phyloP scores from a whole-genome alignment of 2,888 invertebrate species.

The Lydus trimaculatus region DNA sequence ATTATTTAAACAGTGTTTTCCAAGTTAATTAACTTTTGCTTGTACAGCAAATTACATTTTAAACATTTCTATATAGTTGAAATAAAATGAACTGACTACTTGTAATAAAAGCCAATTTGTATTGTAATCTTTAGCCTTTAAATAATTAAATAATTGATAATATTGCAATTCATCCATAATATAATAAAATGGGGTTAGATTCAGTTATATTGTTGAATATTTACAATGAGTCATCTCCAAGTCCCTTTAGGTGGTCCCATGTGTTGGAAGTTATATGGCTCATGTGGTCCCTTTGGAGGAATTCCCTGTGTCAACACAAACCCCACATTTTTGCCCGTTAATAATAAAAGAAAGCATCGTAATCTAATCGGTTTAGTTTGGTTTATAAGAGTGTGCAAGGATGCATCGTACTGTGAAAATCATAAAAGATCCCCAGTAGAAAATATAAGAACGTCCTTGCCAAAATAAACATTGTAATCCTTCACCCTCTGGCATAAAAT shows the following conservation, averaged over 20 bases:
- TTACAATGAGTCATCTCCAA: constrained; percentile 32
- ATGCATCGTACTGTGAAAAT: constrained; percentile 37
- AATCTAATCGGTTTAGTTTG: constrained; percentile 43
- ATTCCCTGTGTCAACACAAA: constrained; percentile 38
- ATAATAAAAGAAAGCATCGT: constrained; percentile 42
- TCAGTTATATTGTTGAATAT: not conserved
- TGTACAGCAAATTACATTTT: constrained; percentile 36
- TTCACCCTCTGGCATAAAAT: not conserved
- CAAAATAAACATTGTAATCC: constrained; percentile 24
- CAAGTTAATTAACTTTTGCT: constrained; percentile 38
- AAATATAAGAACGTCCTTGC: constrained; percentile 27
- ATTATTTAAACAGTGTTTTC: constrained; percentile 35
- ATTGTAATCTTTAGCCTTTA: constrained; percentile 18
- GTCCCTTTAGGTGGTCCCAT: constrained; percentile 38
- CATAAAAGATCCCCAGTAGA: constrained; percentile 19
- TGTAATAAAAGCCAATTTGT: no score
- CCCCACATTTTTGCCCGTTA: constrained; percentile 29
- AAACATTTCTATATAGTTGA: constrained; percentile 25
- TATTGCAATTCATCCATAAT: not conserved
- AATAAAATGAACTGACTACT: no score
- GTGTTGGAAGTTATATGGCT: constrained; percentile 39
- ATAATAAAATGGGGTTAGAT: no score
- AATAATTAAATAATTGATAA: constrained; percentile 10
- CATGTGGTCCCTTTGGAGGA: constrained; percentile 30
- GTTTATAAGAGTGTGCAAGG: constrained; percentile 28